phyloP scores from a whole-genome alignment of 2,797 vertebrate genomes.

The Odontamblyopus rebecca region DNA sequence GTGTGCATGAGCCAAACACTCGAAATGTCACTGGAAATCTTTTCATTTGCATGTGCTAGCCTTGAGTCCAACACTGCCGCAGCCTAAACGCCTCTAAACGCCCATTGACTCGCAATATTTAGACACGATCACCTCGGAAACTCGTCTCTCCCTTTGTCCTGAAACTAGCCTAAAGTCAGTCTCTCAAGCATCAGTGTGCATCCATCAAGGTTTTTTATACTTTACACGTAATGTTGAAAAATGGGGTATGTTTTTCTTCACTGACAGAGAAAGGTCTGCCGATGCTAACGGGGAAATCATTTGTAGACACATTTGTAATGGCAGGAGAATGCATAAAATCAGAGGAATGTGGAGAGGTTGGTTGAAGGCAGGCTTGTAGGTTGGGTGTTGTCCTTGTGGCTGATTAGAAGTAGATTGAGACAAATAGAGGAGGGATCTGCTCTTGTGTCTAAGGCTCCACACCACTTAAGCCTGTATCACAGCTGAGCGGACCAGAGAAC shows the following conservation, averaged over 20 bases:
- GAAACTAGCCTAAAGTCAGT: slow-evolving; percentile 25
- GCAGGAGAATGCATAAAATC: slow-evolving; percentile 51
- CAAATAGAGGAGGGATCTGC: slow-evolving; percentile 60
- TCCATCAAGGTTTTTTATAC: slow-evolving; percentile 38
- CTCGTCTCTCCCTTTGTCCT: slow-evolving; percentile 4
- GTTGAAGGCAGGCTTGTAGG: slow-evolving; percentile 24
- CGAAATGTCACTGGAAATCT: slow-evolving; percentile 34
- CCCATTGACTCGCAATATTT: slow-evolving; percentile 7
- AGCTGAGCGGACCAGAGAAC: slow-evolving; percentile 13
- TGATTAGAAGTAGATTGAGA: slow-evolving; percentile 67
- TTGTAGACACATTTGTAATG: slow-evolving; percentile 44
- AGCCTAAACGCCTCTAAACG: slow-evolving; percentile 19
- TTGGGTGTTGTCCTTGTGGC: slow-evolving; percentile 48
- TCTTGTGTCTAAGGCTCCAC: slow-evolving; percentile 55
- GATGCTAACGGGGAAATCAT: slow-evolving; percentile 46
- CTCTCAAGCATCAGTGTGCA: slow-evolving; percentile 11
- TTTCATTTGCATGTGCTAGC: slow-evolving; percentile 33
- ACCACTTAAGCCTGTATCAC: slow-evolving; percentile 50
- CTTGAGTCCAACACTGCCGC: slow-evolving; percentile 31
- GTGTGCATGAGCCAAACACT: slow-evolving; percentile 23
- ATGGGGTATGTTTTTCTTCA: slow-evolving; percentile 40
- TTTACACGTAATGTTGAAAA: slow-evolving; percentile 37
- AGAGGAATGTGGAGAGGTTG: slow-evolving; percentile 39
- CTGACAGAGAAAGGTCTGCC: slow-evolving; percentile 27
- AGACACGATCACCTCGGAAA: slow-evolving; percentile 1